Conservation (phyloP, 2,797 vertebrate species). For the Triplophysa yarkandensis region DNA sequence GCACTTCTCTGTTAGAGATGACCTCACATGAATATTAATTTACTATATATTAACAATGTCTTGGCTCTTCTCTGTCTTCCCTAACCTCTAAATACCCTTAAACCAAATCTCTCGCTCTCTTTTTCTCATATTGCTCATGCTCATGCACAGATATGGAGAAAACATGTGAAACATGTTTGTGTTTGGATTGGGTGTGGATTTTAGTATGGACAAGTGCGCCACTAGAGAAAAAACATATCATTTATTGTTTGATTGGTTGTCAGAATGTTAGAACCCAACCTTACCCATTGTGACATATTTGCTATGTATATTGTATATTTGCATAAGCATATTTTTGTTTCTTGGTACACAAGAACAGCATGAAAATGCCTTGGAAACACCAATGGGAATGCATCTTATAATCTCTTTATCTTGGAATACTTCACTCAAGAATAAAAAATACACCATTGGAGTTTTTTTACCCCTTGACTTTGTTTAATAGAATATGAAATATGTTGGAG, state of each 20-base stretch:
- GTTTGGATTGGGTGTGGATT: background rate
- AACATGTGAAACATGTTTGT: too few species aligned
- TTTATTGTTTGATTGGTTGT: background rate
- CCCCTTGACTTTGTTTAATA: too few species aligned
- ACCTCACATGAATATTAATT: constrained; percentile 79
- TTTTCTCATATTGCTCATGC: constrained; percentile 4
- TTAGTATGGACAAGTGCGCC: background rate
- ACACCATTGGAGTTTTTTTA: too few species aligned
- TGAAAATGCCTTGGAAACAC: too few species aligned
- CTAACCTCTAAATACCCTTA: constrained; percentile 76
- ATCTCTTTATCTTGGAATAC: background rate
- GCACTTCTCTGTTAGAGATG: constrained; percentile 71
- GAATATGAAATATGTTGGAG: too few species aligned
- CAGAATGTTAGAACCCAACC: background rate
- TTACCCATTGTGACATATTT: background rate
- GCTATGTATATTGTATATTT: too few species aligned
- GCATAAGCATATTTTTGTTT: background rate
- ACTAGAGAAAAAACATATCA: too few species aligned
- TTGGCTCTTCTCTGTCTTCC: constrained; percentile 52
- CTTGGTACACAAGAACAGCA: too few species aligned
- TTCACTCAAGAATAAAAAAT: background rate
- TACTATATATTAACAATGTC: constrained; percentile 78
- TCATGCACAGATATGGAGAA: background rate
- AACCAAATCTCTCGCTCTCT: constrained; percentile 16
- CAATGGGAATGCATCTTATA: background rate